Conservation (phyloP, 2,797 vertebrate species). For the Alfaro cultratus region DNA sequence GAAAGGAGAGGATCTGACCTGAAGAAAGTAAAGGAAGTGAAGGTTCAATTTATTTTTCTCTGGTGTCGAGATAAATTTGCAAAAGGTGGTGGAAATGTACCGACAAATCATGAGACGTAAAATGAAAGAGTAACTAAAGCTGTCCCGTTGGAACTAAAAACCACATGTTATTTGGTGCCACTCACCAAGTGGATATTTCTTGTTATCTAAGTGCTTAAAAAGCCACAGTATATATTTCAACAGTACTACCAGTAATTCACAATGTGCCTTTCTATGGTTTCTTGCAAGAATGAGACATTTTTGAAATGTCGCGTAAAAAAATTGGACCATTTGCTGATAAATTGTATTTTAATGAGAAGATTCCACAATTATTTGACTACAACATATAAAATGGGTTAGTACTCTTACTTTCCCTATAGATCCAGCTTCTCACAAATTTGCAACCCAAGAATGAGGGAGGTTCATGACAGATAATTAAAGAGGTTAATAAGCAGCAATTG, state of each 20-base stretch:
- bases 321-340: neutral
- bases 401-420: neutral
- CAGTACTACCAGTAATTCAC: neutral
- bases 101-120: neutral
- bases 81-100: neutral
- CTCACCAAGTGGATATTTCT: neutral
- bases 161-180: neutral
- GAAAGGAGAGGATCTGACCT: constrained; percentile 39
- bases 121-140: neutral
- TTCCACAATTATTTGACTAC: neutral
- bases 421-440: neutral
- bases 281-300: neutral
- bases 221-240: neutral
- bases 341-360: neutral
- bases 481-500: neutral
- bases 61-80: neutral
- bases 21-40: constrained; percentile 23
- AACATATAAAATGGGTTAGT: neutral
- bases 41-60: neutral
- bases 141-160: neutral
- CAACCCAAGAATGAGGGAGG: neutral
- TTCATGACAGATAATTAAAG: neutral
- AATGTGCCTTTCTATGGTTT: neutral
- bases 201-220: neutral
- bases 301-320: neutral